Percentiles rank a stretch among this genome's conserved stretches.
phyloP scores from a whole-genome alignment of 2,888 invertebrate species.

The Pheosia gnoma region DNA sequence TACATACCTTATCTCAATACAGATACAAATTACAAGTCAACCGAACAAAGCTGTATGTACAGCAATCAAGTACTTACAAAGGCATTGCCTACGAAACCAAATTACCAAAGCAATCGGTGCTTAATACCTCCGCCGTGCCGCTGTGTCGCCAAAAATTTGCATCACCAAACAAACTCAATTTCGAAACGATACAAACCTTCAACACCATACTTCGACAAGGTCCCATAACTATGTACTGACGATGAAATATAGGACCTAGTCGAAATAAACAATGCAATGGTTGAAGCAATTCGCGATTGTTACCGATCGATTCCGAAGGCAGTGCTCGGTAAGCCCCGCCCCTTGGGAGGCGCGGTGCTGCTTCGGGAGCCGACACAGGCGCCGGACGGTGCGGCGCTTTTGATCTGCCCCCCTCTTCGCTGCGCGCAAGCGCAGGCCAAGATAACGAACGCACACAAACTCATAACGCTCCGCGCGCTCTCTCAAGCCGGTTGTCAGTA shows the following conservation, averaged over 20 bases:
- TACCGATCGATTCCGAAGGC: constrained; percentile 79
- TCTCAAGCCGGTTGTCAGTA: constrained; percentile 78
- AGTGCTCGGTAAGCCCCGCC: constrained; percentile 77
- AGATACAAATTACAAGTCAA: constrained; percentile 66
- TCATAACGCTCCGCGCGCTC: constrained; percentile 81
- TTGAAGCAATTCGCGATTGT: constrained; percentile 23
- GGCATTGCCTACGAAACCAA: constrained; percentile 79
- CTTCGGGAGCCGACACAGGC: constrained; percentile 79
- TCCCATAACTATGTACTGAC: constrained; percentile 35
- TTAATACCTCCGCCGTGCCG: constrained; percentile 72
- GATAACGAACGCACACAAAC: constrained; percentile 79
- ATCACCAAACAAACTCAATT: constrained; percentile 54
- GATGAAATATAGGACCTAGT: constrained; percentile 52
- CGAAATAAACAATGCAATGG: constrained; percentile 35
- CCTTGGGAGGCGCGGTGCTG: constrained; percentile 76
- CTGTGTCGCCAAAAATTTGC: constrained; percentile 80
- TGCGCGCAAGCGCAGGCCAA: constrained; percentile 63
- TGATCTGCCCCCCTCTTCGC: constrained; percentile 68
- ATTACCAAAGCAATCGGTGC: constrained; percentile 78
- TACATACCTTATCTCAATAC: constrained; percentile 53
- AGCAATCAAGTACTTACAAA: constrained; percentile 64
- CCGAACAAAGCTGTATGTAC: constrained; percentile 59
- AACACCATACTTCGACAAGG: constrained; percentile 49
- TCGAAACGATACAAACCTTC: constrained; percentile 49
- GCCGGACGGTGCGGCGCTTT: constrained; percentile 74